These are phyloP conservation scores for Ptychobarbus kaznakovi DNA, from an alignment of 2,797 vertebrate genomes.

Conservation along the genomic window DNA sequence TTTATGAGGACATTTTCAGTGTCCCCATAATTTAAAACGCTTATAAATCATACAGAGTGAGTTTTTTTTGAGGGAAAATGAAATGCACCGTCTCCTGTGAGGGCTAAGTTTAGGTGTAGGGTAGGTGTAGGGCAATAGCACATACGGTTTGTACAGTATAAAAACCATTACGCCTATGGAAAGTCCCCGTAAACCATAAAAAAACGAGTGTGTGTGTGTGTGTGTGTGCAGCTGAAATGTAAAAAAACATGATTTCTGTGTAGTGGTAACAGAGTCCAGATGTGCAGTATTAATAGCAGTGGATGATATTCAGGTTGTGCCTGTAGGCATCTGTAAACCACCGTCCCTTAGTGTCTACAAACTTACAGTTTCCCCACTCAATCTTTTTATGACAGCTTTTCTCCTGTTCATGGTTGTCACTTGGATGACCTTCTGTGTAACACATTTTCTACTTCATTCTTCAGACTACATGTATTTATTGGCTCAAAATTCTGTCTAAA, in stretches of 20 bases:
- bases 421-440: conserved; percentile 45
- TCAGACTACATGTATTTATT: neutral
- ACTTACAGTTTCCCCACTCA: conserved; percentile 4
- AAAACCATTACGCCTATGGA: too few relatives aligned
- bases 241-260: neutral
- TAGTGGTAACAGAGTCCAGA: conserved; percentile 7
- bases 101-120: too few relatives aligned
- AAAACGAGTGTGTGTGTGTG: neutral
- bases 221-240: conserved; percentile 27
- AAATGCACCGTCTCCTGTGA: too few relatives aligned
- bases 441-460: neutral
- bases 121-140: too few relatives aligned
- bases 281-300: conserved; percentile 9
- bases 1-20: too few relatives aligned
- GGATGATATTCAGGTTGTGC: conserved; percentile 13
- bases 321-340: conserved; percentile 7
- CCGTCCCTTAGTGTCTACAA: neutral
- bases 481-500: conserved; percentile 11
- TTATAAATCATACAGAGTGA: too few relatives aligned
- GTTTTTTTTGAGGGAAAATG: too few relatives aligned
- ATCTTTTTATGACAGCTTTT: conserved; percentile 18
- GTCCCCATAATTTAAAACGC: too few relatives aligned
- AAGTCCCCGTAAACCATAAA: too few relatives aligned
- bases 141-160: too few relatives aligned
- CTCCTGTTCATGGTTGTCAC: conserved; percentile 17